Evolutionary conservation across 2,113 vertebrate species (phyloP), one percentile per base, ranked within the genome.

Genomic region (Talpa occidentalis): DNA sequence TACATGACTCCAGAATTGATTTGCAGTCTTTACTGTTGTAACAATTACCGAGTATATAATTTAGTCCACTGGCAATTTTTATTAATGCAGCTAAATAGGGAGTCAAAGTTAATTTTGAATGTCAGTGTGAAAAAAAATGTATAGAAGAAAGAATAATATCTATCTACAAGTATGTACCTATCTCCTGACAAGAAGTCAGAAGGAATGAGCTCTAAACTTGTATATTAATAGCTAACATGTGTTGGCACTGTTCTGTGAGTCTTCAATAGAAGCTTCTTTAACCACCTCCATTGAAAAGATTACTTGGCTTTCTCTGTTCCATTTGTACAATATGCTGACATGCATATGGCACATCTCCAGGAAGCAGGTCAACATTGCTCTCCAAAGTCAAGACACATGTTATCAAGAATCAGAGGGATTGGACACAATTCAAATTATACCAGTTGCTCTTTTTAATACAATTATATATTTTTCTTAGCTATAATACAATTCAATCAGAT

Each of bases 21-120:
- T 70, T 0, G 42, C 28, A 88, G n/a, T 90, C 19, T 88, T 90
- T 90, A 59, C 35, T 69, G 0, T 56, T 92, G 24, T 59, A 84
- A 93, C 37, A 64, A 91, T 69, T 26, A 64, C 5, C 49, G 7
- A 1, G 2, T 70, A 52, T 85, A 62, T 74, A 76, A 76, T 84
- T 70, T 94, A 96, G 70, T 66, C 22, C 0, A 72, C 12, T 83
- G 59, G 28, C n/a, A 87, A 42, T 72, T 88, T 86, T 90, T 95
- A 80, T 60, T 54, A 85, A 88, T 95, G 28, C 8, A 52, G 6
- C 14, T 85, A 70, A 89, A 77, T 32, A 85, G 52, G 37, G 9
- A 14, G 32, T 81, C 62, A 93, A 88, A 79, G 37, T 73, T 84
- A 81, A 95, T 89, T 96, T 69, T 91, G 72, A 77, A 62, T 73